Percentiles rank a stretch among this genome's conserved stretches.
phyloP scores from a whole-genome alignment of 2,888 invertebrate species.

The Ferdinandea cuprea region DNA sequence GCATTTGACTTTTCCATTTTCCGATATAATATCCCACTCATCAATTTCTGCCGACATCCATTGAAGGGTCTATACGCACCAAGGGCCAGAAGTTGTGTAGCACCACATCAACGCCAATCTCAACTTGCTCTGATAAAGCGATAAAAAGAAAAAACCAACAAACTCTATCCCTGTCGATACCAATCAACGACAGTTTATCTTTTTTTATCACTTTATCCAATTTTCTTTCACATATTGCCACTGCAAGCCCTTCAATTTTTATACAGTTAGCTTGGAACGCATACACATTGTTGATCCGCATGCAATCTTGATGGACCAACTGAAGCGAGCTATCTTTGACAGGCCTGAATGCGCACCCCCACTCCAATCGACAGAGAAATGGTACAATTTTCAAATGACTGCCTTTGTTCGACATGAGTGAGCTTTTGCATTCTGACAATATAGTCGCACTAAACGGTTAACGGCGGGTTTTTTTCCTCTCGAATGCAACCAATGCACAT shows the following conservation, averaged over 20 bases:
- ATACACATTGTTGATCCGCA: neutral
- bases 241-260: slow-evolving; percentile 8
- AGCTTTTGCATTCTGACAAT: slow-evolving; percentile 12
- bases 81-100: slow-evolving; percentile 3
- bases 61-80: neutral
- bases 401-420: slow-evolving; percentile 23
- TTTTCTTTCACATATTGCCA: neutral
- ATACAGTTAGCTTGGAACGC: slow-evolving; percentile 28
- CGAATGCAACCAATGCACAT: slow-evolving; percentile 16
- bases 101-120: slow-evolving; percentile 1
- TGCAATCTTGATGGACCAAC: slow-evolving; percentile 12
- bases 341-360: slow-evolving; percentile 43
- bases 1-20: neutral
- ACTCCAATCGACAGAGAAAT: neutral
- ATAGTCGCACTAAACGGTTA: slow-evolving; percentile 21
- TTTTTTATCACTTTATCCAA: neutral
- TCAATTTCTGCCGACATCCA: neutral
- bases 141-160: neutral
- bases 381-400: slow-evolving; percentile 38
- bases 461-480: slow-evolving; percentile 3
- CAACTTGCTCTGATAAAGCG: neutral
- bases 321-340: slow-evolving; percentile 56
- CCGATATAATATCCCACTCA: slow-evolving; percentile 3
- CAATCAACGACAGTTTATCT: slow-evolving; percentile 37
- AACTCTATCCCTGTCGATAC: neutral